Conservation (phyloP, 2,113 vertebrate genomes). For the Thamnaconus septentrionalis region DNA sequence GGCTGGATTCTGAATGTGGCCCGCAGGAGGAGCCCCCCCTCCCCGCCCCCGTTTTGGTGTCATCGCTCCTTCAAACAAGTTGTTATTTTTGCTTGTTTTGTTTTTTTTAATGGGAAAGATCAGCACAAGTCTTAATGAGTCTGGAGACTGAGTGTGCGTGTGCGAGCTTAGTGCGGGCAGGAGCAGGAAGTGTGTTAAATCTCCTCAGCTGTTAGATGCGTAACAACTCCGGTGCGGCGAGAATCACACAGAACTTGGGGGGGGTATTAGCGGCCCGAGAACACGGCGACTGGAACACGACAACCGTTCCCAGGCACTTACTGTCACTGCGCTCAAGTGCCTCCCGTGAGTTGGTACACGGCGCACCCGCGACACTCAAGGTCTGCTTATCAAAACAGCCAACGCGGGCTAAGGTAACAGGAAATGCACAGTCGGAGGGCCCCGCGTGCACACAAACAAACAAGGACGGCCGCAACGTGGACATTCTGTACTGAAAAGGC, state of each 20-base stretch:
- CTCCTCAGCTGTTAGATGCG: conserved; percentile 23
- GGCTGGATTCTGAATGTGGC: conserved; percentile 14
- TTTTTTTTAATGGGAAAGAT: conserved; percentile 4
- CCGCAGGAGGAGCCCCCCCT: background rate
- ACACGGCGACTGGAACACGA: conserved; percentile 12
- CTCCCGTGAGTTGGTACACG: background rate
- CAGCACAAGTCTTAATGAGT: conserved; percentile 6
- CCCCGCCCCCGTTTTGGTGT: conserved; percentile 3
- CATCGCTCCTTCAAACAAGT: conserved; percentile 11
- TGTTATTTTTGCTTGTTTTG: conserved; percentile 21
- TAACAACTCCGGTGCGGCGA: conserved; percentile 29
- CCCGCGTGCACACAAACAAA: too few species aligned
- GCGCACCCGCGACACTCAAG: conserved; percentile 9
- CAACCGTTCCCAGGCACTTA: conserved; percentile 13
- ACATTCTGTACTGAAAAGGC: too few species aligned
- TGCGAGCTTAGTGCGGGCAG: background rate
- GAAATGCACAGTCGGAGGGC: too few species aligned
- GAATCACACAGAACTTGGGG: conserved; percentile 19
- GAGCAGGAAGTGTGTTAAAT: conserved; percentile 12
- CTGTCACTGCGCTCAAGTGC: conserved; percentile 11
- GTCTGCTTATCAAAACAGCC: conserved; percentile 5
- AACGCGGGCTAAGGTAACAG: background rate
- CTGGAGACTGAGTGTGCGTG: conserved; percentile 2
- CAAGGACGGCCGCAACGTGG: too few species aligned
- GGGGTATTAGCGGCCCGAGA: conserved; percentile 9